Evolutionary conservation across 2,888 invertebrate genomes (phyloP).

Genomic region (Cosmorhoe ocellata): DNA sequence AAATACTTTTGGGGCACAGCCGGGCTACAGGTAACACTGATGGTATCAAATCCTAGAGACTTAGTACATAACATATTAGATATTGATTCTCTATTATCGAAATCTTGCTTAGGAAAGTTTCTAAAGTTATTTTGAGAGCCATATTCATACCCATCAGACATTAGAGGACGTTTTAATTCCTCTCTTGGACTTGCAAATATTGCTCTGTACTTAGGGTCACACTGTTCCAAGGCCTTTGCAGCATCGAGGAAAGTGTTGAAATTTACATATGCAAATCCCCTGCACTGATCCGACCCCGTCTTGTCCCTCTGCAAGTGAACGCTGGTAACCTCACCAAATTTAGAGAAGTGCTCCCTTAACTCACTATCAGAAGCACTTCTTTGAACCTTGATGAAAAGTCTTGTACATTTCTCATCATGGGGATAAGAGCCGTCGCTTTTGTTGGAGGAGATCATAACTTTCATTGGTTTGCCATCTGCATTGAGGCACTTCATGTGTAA

Average conservation of each 20-base stretch:
- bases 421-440: constrained; percentile 55
- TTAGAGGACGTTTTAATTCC: constrained; percentile 63
- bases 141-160: constrained; percentile 49
- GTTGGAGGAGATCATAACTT: constrained; percentile 93
- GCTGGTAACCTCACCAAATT: constrained; percentile 92
- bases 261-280: constrained; percentile 95
- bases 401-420: constrained; percentile 74
- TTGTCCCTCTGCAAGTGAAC: constrained; percentile 91
- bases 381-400: constrained; percentile 94
- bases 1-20: constrained; percentile 88
- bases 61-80: constrained; percentile 44
- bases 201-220: constrained; percentile 92
- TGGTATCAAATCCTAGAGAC: constrained; percentile 81
- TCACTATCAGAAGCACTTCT: constrained; percentile 90
- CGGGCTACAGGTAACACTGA: constrained; percentile 88
- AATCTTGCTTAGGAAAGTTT: constrained; percentile 33
- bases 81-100: constrained; percentile 37
- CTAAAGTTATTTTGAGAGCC: constrained; percentile 19
- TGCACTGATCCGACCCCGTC: constrained; percentile 87
- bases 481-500: constrained; percentile 91
- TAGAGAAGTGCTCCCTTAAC: constrained; percentile 89
- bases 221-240: constrained; percentile 93
- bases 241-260: constrained; percentile 91
- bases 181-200: constrained; percentile 95
- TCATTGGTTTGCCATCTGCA: constrained; percentile 89